These are phyloP conservation scores for Ctenodactylus gundi DNA, from an alignment of 2,113 vertebrate species.

Conservation along the genomic window DNA sequence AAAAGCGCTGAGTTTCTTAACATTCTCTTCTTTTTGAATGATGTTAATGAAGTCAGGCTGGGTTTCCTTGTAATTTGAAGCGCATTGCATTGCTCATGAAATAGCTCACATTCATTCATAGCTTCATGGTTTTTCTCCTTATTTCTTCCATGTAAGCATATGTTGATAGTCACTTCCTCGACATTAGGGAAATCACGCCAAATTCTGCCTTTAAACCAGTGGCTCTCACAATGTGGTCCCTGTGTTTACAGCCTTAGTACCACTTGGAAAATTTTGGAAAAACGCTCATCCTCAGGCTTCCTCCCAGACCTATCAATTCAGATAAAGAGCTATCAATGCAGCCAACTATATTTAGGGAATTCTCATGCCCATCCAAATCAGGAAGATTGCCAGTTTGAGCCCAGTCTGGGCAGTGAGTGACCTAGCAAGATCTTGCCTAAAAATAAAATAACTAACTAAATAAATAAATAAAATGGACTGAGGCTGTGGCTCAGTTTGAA, in stretches of 20 bases:
- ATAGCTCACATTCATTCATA: fast-evolving
- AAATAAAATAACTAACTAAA: too few species aligned
- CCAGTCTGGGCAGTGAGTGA: too few species aligned
- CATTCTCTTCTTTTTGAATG: neutral
- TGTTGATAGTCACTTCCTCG: neutral
- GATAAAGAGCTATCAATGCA: neutral
- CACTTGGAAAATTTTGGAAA: neutral
- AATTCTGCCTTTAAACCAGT: neutral
- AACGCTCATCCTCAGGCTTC: neutral
- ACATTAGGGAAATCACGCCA: neutral
- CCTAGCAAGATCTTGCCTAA: too few species aligned
- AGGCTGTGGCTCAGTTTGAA: too few species aligned
- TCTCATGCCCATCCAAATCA: neutral
- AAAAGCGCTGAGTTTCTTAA: neutral
- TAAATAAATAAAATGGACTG: too few species aligned
- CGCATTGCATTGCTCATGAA: neutral
- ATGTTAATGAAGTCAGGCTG: neutral
- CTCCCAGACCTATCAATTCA: neutral
- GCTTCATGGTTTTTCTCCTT: neutral
- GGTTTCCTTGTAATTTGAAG: too few species aligned
- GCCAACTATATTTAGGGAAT: neutral
- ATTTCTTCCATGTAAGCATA: fast-evolving
- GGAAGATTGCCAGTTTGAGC: too few species aligned
- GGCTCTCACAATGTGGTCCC: neutral
- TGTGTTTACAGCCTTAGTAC: neutral